Base-by-base conservation (phyloP, 1,140 invertebrate genomes). In the Leptinotarsa defecta region DNA sequence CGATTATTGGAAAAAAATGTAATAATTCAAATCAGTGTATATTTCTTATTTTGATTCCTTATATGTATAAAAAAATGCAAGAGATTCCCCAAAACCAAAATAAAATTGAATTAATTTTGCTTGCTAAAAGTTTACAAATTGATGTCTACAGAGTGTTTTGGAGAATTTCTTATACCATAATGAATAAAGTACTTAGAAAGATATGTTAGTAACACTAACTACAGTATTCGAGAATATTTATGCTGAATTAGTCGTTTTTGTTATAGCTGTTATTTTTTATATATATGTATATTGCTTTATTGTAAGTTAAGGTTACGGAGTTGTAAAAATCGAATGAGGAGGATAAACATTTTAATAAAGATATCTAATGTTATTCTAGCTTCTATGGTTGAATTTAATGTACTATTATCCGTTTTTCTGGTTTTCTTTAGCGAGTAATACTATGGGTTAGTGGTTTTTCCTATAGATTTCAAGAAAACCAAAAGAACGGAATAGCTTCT, bases 241-340 rank as follows among this genome's bases (percentile, higher is more conserved):
- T 78, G 74, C 74, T 73, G 65, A 76, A 77, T 82, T 77, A 78
- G 65, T 77, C 72, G 74, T 78, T 76, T 75, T 78, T 74, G 79
- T 80, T 80, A 81, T 75, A 81, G 80, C 79, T 82, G 79, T 83
- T 81, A 80, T 79, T 82, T 82, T 81, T 81, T 80, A 78, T 78
- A 79, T 77, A 79, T 77, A 71, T 76, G 52, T 63, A 81, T 62
- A 71, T 78, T 77, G 74, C 76, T 78, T 80, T 81, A 82, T 83
- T 80, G 78, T 82, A 77, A 79, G 79, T 82, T 82, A 80, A 77
- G 79, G 76, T 80, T 81, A 81, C 78, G 67, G 76, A 79, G 81
- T 81, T 80, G 83, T 83, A 82, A 78, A 82, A 83, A 82, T 75
- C 73, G 77, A 73, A 79, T 71, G 74, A 77, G 76, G 76, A 78